A percentile compares a stretch with the other conserved stretches of the same genome.
These are phyloP conservation scores for Glyptemys insculpta DNA, from an alignment of 2,797 vertebrate genomes.

Conservation along the genomic window DNA sequence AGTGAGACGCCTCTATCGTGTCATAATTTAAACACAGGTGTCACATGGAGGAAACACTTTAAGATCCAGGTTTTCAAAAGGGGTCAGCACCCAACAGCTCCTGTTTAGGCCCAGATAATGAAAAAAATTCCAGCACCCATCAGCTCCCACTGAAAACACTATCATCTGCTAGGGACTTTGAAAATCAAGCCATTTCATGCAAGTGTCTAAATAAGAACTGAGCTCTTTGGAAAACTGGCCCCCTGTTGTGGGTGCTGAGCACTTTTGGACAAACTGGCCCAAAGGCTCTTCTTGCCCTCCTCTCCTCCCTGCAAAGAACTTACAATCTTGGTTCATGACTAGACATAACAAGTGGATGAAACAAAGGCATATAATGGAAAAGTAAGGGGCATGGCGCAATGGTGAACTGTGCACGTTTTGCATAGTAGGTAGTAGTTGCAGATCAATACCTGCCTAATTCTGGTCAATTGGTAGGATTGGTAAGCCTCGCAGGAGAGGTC, in stretches of 20 bases:
- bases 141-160: not conserved
- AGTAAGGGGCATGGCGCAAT: not conserved
- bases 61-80: not conserved
- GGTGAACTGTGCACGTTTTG: not conserved
- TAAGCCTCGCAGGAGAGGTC: not conserved
- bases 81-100: not conserved
- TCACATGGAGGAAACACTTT: not conserved
- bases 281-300: not conserved
- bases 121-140: constrained; percentile 10
- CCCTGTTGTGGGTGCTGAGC: not conserved
- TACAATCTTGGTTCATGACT: not conserved
- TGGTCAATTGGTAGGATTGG: not conserved
- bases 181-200: not conserved
- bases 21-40: constrained; percentile 46
- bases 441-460: not conserved
- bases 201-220: not conserved
- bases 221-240: not conserved
- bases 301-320: not conserved
- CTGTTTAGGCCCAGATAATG: not conserved
- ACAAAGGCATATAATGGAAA: not conserved
- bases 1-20: constrained; percentile 27
- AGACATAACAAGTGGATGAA: not conserved
- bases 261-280: not conserved
- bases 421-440: not conserved
- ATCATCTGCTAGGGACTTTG: not conserved